Conservation (phyloP, 2,113 vertebrate genomes). For the Crypturellus undulatus region DNA sequence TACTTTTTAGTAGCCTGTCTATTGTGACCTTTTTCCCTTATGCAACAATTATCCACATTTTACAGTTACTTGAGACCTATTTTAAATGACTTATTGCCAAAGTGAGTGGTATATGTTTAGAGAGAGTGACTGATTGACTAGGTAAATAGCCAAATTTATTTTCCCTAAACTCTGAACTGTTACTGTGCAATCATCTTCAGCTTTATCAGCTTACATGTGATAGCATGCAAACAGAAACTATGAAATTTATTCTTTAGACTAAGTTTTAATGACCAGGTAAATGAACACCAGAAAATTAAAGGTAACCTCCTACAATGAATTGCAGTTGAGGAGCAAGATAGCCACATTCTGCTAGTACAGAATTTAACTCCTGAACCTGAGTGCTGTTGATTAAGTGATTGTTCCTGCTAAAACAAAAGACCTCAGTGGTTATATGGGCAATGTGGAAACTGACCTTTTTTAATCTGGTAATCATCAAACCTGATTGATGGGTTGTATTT, state of each 20-base stretch:
- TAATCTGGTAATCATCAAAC: not conserved
- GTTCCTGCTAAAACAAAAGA: not conserved
- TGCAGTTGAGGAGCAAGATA: not conserved
- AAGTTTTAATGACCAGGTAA: not conserved
- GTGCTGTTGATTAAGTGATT: conserved; percentile 13
- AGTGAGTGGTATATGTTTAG: not conserved
- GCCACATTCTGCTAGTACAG: not conserved
- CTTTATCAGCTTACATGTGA: not conserved
- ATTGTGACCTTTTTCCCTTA: not conserved
- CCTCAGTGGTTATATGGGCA: not conserved
- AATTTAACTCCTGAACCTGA: not conserved
- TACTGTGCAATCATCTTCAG: not conserved
- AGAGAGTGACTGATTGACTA: not conserved
- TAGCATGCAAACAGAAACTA: not conserved
- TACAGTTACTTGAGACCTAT: not conserved
- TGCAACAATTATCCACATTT: not conserved
- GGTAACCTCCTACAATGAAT: not conserved
- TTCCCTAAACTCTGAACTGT: not conserved
- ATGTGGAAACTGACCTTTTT: conserved; percentile 9
- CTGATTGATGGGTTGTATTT: conserved; percentile 9
- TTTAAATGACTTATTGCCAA: not conserved
- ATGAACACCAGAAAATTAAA: not conserved
- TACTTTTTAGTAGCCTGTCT: accelerated
- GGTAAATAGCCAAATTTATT: not conserved
- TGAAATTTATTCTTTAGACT: not conserved